Base-by-base conservation (phyloP, 2,888 invertebrate genomes). In the Plagodis dolabraria region DNA sequence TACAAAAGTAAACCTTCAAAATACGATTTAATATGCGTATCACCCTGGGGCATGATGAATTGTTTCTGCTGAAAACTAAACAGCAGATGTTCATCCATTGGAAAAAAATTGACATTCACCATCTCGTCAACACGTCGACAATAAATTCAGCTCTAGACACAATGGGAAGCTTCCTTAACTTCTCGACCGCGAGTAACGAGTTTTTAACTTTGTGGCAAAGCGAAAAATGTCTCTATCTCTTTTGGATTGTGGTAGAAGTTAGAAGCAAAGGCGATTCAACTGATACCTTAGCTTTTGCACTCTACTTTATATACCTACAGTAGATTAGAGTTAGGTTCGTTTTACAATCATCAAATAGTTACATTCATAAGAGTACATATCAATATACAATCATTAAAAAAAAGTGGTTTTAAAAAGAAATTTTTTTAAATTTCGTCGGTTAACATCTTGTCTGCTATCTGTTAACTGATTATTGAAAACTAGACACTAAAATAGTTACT, bases 161-260 rank as follows among this genome's bases (percentile, higher is more conserved):
- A 90, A 89, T 87, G 86, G 85, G 55, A 75, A 76, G 77, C 82
- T 83, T 82, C 82, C 82, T 80, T 85, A 86, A 92, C 89, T 87
- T 89, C 85, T 82, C 83, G 83, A 84, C 86, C 83, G 82, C 86
- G 85, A 87, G 85, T 91, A 92, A 92, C 91, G 91, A 92, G 90
- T 92, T 92, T 92, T 92, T 92, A 92, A 92, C 90, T 92, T 92
- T 92, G 90, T 89, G 90, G 89, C 87, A 87, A 87, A 88, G 86
- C 89, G 89, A 89, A 88, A 90, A 91, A 91, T 89, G 87, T 90
- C 87, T 89, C 87, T 85, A 88, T 89, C 87, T 87, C 74, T 74
- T 81, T 77, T 81, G 62, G 71, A 67, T 43, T 48, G 55, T 60
- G 70, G 82, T 47, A n/a, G 12, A 71, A 74, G 62, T 0, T n/a